Evolutionary conservation across 2,797 vertebrate species (phyloP), one percentile per base, ranked within the genome.

Genomic region (Allochrocebus solatus): DNA sequence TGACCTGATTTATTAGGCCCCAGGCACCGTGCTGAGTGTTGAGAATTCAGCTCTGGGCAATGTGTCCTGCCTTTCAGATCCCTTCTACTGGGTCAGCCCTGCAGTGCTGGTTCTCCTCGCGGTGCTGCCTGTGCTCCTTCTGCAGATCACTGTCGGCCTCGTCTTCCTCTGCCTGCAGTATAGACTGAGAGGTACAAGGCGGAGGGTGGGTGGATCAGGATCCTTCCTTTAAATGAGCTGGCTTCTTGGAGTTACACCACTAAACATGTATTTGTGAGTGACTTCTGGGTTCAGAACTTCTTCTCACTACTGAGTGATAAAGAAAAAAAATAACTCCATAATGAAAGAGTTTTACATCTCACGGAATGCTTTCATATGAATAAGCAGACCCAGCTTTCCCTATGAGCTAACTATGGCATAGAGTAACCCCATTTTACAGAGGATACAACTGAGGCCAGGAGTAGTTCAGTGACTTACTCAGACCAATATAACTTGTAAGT

Each of bases 11-110:
- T 17, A 57, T 6, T 2, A 48, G 41, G 30, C n/a, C 41, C 12
- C 43, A 13, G 50, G 64, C 12, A 5, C 70, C 8, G 0, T 2
- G 48, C 36, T 64, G 64, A 39, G 24, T 8, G 48, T 28, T 36
- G 46, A 9, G 61, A 24, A 21, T 33, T 26, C 39, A 28, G 14
- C 14, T 0, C 33, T 4, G 46, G 14, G 8, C 70, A 21, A 55
- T 17, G 33, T 21, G 16, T 95, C 89, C 46, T 97, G 55, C 55
- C 76, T 98, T 98, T 81, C 97, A 98, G 98, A 98, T 61, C 98
- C 97, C 80, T 98, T 96, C 97, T 97, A 97, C 80, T 98, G 98
- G 97, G 61, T 98, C 89, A 97, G 24, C 72, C 97, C 97, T 0
- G 94, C 91, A 0, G 59, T 97, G 83, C 97, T 98, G 96, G 95